These are phyloP conservation scores for Panzeria rudis DNA, from an alignment of 2,888 invertebrate species.

Conservation along the genomic window DNA sequence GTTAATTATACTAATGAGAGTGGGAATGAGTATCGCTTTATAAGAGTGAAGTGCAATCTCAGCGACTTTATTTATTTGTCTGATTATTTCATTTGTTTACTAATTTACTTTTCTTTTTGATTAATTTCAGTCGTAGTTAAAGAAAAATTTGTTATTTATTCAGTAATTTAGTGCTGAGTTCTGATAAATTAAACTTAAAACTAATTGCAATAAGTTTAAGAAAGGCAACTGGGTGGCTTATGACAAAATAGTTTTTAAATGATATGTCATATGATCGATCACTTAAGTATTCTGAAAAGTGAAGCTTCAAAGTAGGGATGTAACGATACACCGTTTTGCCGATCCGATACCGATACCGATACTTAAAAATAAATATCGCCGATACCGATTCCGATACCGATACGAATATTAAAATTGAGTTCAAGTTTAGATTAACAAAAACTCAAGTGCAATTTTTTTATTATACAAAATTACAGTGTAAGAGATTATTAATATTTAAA, in stretches of 20 bases:
- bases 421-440: no score
- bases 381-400: no score
- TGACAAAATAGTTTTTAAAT: neutral
- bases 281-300: neutral
- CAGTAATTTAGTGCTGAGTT: neutral
- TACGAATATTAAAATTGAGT: no score
- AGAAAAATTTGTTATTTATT: neutral
- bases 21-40: neutral
- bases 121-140: neutral
- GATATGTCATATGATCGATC: neutral
- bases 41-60: constrained; percentile 26
- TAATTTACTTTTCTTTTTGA: neutral
- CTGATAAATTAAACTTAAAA: neutral
- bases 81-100: constrained; percentile 44
- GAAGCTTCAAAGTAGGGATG: no score
- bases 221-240: neutral
- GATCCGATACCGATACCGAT: no score
- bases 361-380: no score
- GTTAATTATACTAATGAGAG: constrained; percentile 24
- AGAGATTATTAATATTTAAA: no score
- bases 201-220: no score
- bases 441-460: no score
- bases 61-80: constrained; percentile 18
- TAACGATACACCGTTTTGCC: no score
- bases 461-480: no score